phyloP scores from a whole-genome alignment of 1,140 invertebrate genomes.

The Lepeophtheirus salmonis region DNA sequence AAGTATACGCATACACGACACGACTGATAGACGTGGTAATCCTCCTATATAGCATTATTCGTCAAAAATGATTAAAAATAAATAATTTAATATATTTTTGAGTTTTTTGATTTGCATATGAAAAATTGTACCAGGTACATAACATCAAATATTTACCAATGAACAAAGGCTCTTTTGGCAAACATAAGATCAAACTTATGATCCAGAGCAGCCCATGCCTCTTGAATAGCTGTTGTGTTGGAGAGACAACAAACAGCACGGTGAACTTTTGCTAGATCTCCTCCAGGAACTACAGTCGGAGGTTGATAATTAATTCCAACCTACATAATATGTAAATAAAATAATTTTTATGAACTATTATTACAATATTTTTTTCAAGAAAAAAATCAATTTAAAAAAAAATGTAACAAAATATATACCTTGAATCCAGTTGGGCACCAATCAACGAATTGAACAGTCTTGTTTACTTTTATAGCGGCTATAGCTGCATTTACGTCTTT shows the following conservation, averaged over 20 bases:
- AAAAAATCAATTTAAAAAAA: too few relatives aligned
- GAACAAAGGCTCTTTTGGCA: slow-evolving; percentile 30
- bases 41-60: too few relatives aligned
- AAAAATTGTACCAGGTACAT: too few relatives aligned
- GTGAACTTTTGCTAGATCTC: slow-evolving; percentile 33
- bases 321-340: slow-evolving; percentile 21
- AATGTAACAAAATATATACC: slow-evolving; percentile 31
- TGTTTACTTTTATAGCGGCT: slow-evolving; percentile 25
- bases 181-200: too few relatives aligned
- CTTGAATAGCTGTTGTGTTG: slow-evolving; percentile 34
- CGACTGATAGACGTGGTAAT: too few relatives aligned
- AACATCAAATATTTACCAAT: slow-evolving; percentile 31
- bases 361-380: neutral
- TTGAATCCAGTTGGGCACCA: too few relatives aligned
- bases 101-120: too few relatives aligned
- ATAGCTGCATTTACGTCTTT: slow-evolving; percentile 34
- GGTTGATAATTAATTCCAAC: slow-evolving; percentile 34
- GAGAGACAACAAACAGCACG: slow-evolving; percentile 32
- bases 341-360: slow-evolving; percentile 25
- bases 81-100: too few relatives aligned
- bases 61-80: too few relatives aligned
- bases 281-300: slow-evolving; percentile 34
- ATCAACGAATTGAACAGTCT: slow-evolving; percentile 34
- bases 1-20: too few relatives aligned
- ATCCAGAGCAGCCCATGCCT: slow-evolving; percentile 30